Evolutionary conservation across 2,113 vertebrate species (phyloP), one percentile per base, ranked within the genome.

Genomic region (Penelope pileata): DNA sequence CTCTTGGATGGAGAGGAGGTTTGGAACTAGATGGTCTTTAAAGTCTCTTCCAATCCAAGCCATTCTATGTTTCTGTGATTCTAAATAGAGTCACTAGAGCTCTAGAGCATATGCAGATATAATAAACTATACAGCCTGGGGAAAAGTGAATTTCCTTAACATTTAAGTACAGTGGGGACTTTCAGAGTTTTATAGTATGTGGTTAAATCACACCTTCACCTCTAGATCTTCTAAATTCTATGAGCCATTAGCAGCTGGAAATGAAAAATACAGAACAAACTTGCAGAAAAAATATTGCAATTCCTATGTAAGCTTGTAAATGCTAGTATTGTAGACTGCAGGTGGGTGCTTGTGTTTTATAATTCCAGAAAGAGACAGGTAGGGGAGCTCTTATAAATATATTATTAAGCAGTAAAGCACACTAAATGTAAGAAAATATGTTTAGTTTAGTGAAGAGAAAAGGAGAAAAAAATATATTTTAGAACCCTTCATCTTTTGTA

Each of bases 321-420:
- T 91, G 78, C 76, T 60, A 22, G 60, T 43, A 72, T 19, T 91
- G 60, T 73, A 96, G 91, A 60, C 91, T 94, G 91, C 96, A 97
- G 94, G 93, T 95, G 93, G 87, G 85, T 83, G 63, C 1, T 0
- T 54, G 91, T 90, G 72, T 95, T 97, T 94, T 94, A 96, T 95
- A 94, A 95, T 96, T 93, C 91, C 95, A 95, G 94, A 94, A 97
- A 96, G 81, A 90, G 88, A 96, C 88, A 96, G 88, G 96, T 93
- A 94, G 94, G 96, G 93, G 94, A 96, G 88, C 91, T 91, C 91
- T 96, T 93, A 96, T 95, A 97, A 96, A 95, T 88, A 86, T 47
- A 29, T 94, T 93, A 96, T 95, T 95, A 95, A 93, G 91, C 48
- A 81, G 88, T 86, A 93, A 96, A 96, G n/a, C 24, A 86, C 24